These are phyloP conservation scores for Panagrolaimus sp. DNA, from an alignment of 1,140 invertebrate species.

Conservation along the genomic window DNA sequence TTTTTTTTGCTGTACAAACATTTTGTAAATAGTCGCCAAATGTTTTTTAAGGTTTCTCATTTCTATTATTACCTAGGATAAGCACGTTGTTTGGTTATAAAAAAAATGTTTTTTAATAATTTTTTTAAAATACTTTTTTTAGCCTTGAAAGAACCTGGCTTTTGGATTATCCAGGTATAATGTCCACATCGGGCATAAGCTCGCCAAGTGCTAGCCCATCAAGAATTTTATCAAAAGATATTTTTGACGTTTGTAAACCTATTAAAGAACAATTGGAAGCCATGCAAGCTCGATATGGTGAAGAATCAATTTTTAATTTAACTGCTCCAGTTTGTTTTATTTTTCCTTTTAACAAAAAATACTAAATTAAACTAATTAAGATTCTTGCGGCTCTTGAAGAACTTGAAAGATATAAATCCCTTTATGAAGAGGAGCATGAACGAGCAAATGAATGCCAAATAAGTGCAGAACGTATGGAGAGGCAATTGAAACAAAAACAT, in stretches of 20 bases:
- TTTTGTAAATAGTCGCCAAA: too few species aligned
- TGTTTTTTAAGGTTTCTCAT: too few species aligned
- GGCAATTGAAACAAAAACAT: slow-evolving; percentile 3
- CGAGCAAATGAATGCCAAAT: neutral
- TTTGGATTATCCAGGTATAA: neutral
- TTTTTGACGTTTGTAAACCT: slow-evolving; percentile 13
- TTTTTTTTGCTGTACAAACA: too few species aligned
- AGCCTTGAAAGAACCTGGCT: slow-evolving; percentile 10
- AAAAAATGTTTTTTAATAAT: too few species aligned
- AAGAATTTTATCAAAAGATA: slow-evolving; percentile 5
- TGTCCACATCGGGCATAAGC: slow-evolving; percentile 12
- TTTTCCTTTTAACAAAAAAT: neutral
- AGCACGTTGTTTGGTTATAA: too few species aligned
- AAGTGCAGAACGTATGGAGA: neutral
- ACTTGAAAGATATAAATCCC: neutral
- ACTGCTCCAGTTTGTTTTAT: slow-evolving; percentile 8
- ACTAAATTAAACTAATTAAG: neutral
- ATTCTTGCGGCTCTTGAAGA: slow-evolving; percentile 9
- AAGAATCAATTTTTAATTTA: slow-evolving; percentile 14
- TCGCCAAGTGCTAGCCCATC: slow-evolving; percentile 3
- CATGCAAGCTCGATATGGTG: slow-evolving; percentile 9
- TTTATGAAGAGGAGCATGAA: neutral
- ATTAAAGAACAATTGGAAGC: slow-evolving; percentile 10
- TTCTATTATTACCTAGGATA: too few species aligned
- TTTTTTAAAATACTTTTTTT: neutral